Base-by-base conservation (phyloP, 2,888 invertebrate species). In the Campaea margaritaria region DNA sequence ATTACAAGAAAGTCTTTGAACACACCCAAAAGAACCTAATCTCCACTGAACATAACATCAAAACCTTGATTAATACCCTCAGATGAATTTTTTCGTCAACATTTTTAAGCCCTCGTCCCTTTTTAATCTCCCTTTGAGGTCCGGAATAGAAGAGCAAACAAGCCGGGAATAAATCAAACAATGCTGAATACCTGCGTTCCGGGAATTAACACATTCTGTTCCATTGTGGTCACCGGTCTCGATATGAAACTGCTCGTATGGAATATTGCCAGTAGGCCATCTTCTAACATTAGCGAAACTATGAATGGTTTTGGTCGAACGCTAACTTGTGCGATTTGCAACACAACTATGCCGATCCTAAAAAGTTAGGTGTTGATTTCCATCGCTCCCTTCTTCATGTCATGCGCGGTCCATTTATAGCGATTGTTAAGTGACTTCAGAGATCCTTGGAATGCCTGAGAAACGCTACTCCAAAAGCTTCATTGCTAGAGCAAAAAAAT, bases 91-190 rank as follows among this genome's bases (percentile, higher is more conserved):
- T 55, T 54, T 52, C 55, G 45, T 60, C 49, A 28, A 46, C 55
- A 47, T 51, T 54, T 46, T 48, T 41, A 56, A 54, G 51, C 15
- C 47, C 45, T 47, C 59, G 59, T 54, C 55, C 60, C 43, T 61
- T 60, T 60, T 61, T 61, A 61, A 61, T 61, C 60, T 61, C 31
- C 60, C 60, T 55, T 60, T 55, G 55, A 56, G 55, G 51, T 51
- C 50, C 60, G 21, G 42, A 56, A 56, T 55, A 51, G 51, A 47
- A 51, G 51, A 61, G 55, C 55, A 61, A 56, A 61, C 55, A 61
- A 51, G 42, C 47, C 47, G 34, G 31, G 34, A 47, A 60, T 61
- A 61, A 61, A 61, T 61, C 55, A 56, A 61, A 60, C 51, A 36
- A 27, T 45, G 27, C 36, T 51, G 31, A 38, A 49, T 56, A 45